These are phyloP conservation scores for Drosophila siamana DNA, from an alignment of 2,888 invertebrate genomes.

Conservation along the genomic window DNA sequence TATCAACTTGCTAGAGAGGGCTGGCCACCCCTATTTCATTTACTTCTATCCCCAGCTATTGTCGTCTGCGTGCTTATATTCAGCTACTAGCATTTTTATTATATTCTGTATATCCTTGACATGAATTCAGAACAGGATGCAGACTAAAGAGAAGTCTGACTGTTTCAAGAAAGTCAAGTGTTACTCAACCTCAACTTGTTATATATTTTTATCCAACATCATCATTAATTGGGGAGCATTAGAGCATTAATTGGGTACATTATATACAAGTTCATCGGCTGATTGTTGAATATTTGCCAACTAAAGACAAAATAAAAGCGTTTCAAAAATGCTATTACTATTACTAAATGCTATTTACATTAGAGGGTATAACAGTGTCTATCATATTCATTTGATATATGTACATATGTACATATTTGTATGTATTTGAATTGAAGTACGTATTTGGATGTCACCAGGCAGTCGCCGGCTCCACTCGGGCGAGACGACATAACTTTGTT, in stretches of 20 bases:
- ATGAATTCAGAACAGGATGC: not conserved
- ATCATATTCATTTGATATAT: too few relatives aligned
- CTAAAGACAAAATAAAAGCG: too few relatives aligned
- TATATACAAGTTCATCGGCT: too few relatives aligned
- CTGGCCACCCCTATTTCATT: constrained; percentile 7
- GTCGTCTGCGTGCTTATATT: not conserved
- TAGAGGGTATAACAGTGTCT: not conserved
- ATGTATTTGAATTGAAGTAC: constrained; percentile 9
- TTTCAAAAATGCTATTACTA: too few relatives aligned
- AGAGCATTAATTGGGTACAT: too few relatives aligned
- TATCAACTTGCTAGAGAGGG: constrained; percentile 1
- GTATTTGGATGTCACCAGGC: constrained; percentile 20
- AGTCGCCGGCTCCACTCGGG: constrained; percentile 58
- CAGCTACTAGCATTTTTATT: not conserved
- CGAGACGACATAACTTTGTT: constrained; percentile 53
- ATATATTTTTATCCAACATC: not conserved
- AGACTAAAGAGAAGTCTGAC: not conserved
- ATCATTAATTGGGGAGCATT: too few relatives aligned
- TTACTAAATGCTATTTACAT: too few relatives aligned
- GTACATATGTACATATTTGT: not conserved
- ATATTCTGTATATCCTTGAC: not conserved
- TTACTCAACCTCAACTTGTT: not conserved
- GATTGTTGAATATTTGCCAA: too few relatives aligned
- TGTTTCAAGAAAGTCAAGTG: not conserved
- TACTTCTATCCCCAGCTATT: not conserved